Evolutionary conservation across 2,888 invertebrate species (phyloP), one percentile per base, ranked within the genome.

Genomic region (Phyllotreta striolata): DNA sequence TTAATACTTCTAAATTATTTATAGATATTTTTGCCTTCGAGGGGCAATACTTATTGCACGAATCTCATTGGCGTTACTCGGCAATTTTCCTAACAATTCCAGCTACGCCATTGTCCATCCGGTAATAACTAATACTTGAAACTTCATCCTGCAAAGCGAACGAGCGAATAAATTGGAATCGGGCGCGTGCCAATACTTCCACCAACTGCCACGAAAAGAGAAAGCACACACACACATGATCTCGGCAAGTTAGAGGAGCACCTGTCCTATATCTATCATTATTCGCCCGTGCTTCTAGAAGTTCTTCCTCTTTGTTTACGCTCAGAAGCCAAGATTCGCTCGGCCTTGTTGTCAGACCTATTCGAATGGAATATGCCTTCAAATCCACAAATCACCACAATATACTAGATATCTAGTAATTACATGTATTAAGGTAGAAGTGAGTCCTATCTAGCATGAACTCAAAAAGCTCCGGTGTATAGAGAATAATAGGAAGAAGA

Each of bases 191-290:
- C 77, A 70, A 63, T 71, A 66, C 67, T 71, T 62, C 67, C 66
- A 74, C 74, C 77, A 78, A 76, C 77, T 76, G 77, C 75, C 71
- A 73, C 74, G 72, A 71, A 77, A 76, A 73, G 76, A 77, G 76
- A 77, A 77, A 76, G 73, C 76, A 75, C 72, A 73, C 70, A 69
- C 38, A 52, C 39, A 61, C 54, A 63, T 55, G 59, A 55, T 58
- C 66, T 51, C 59, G 60, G 60, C 67, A 64, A 62, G 62, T 63
- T 63, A 66, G 67, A 68, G 66, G 73, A 74, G 24, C 62, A 63
- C 76, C 76, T 76, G 76, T 72, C 71, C 71, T 70, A 64, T 66
- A 52, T 61, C 67, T 66, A 59, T 72, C 72, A 64, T 69, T 67
- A 52, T 69, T 62, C 59, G 43, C 66, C 58, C 49, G 39, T 9